A percentile compares a stretch with the other conserved stretches of the same genome.
Evolutionary conservation across 2,113 vertebrate genomes (phyloP).

Genomic region (Pipa parva): DNA sequence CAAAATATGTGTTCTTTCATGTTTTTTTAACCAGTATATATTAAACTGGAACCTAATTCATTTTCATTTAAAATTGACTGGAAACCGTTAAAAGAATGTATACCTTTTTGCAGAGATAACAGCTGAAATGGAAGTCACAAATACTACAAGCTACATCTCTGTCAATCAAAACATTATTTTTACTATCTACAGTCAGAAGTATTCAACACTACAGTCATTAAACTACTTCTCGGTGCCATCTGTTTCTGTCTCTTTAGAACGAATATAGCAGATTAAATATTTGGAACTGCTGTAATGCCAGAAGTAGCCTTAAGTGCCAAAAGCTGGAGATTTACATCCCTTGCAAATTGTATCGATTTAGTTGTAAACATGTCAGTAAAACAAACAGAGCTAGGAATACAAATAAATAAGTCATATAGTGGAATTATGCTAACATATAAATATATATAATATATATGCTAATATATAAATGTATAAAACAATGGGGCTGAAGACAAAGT

Average conservation of each 20-base stretch:
- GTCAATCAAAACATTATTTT: too few species aligned
- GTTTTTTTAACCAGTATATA: too few species aligned
- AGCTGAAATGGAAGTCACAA: too few species aligned
- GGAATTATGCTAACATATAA: too few species aligned
- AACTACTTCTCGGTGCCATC: constrained; percentile 5
- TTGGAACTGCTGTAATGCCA: constrained; percentile 13
- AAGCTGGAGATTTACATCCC: constrained; percentile 5
- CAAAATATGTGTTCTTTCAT: too few species aligned
- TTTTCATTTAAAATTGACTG: too few species aligned
- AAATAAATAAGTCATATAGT: constrained; percentile 12
- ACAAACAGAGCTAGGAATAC: not conserved
- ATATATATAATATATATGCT: not conserved
- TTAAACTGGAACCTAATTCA: too few species aligned
- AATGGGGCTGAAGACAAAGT: not conserved
- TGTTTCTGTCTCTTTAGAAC: constrained; percentile 8
- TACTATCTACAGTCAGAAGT: not conserved
- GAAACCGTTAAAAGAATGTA: too few species aligned
- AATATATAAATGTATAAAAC: not conserved
- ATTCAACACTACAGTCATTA: not conserved
- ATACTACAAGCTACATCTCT: too few species aligned
- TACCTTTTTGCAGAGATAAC: too few species aligned
- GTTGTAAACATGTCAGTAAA: constrained; percentile 2
- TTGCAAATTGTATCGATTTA: constrained; percentile 8
- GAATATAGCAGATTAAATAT: constrained; percentile 10
- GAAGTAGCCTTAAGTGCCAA: constrained; percentile 16